Conservation (phyloP, 2,113 vertebrate genomes). For the Amblyopsis rosae region DNA sequence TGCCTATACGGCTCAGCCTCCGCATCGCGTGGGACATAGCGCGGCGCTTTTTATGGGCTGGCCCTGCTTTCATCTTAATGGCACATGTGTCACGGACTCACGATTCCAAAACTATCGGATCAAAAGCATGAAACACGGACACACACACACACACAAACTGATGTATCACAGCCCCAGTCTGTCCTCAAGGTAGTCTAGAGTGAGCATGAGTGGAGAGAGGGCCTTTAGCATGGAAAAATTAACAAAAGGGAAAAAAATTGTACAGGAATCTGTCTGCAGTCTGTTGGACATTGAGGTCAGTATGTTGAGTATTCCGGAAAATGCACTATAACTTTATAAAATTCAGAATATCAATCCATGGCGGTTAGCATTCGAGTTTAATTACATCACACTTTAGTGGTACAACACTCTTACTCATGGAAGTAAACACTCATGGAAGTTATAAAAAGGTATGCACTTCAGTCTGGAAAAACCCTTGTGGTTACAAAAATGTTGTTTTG, state of each 20-base stretch:
- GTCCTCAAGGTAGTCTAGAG: slow-evolving; percentile 35
- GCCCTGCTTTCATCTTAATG: slow-evolving; percentile 58
- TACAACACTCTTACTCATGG: too few relatives aligned
- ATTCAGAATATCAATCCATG: too few relatives aligned
- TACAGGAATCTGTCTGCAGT: neutral
- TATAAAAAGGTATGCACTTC: too few relatives aligned
- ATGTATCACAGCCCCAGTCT: slow-evolving; percentile 10
- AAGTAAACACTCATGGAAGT: too few relatives aligned
- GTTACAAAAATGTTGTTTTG: too few relatives aligned
- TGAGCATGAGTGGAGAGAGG: slow-evolving; percentile 21
- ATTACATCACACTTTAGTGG: too few relatives aligned
- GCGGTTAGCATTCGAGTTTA: too few relatives aligned
- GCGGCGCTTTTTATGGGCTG: slow-evolving; percentile 52
- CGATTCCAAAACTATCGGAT: slow-evolving; percentile 65
- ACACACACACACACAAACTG: slow-evolving; percentile 29
- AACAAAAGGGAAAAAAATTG: neutral
- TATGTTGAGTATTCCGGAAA: neutral
- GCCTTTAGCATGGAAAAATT: slow-evolving; percentile 32
- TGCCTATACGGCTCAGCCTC: slow-evolving; percentile 49
- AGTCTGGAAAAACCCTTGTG: too few relatives aligned
- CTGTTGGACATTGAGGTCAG: neutral
- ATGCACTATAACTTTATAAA: neutral
- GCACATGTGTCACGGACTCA: slow-evolving; percentile 67
- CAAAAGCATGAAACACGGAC: slow-evolving; percentile 54
- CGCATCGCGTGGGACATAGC: slow-evolving; percentile 44